Conservation (phyloP, 2,797 vertebrate species). For the Enteromius mattozi region DNA sequence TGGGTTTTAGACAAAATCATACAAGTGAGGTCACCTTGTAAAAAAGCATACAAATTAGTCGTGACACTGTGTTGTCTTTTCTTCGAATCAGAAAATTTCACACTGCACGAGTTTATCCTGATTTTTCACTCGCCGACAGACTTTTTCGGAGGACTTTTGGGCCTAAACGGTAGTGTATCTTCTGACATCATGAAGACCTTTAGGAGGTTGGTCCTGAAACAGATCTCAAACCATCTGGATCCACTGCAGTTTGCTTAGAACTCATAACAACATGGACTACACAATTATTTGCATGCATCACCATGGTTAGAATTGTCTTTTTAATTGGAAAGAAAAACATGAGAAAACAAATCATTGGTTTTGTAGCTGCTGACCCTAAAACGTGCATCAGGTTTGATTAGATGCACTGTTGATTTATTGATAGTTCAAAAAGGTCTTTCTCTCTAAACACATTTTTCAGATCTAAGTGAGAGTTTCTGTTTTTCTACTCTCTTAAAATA, state of each 20-base stretch:
- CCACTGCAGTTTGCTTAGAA: neutral
- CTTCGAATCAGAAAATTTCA: too few species aligned
- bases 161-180: neutral
- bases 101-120: too few species aligned
- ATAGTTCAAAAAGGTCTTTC: neutral
- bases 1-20: too few species aligned
- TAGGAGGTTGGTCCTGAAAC: neutral
- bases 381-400: neutral
- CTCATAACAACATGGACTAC: neutral
- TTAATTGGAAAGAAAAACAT: neutral
- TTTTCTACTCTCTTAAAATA: constrained; percentile 39
- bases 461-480: constrained; percentile 4
- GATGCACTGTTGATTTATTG: neutral
- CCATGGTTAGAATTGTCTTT: neutral
- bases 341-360: neutral
- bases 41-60: too few species aligned
- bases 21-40: too few species aligned
- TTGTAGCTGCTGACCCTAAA: neutral
- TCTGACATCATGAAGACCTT: neutral
- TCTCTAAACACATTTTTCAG: neutral
- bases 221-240: neutral
- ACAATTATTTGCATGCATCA: neutral
- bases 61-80: too few species aligned
- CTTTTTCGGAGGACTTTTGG: too few species aligned
- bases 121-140: too few species aligned